Evolutionary conservation across 2,797 vertebrate species (phyloP).

Genomic region (Crocidura indochinensis): DNA sequence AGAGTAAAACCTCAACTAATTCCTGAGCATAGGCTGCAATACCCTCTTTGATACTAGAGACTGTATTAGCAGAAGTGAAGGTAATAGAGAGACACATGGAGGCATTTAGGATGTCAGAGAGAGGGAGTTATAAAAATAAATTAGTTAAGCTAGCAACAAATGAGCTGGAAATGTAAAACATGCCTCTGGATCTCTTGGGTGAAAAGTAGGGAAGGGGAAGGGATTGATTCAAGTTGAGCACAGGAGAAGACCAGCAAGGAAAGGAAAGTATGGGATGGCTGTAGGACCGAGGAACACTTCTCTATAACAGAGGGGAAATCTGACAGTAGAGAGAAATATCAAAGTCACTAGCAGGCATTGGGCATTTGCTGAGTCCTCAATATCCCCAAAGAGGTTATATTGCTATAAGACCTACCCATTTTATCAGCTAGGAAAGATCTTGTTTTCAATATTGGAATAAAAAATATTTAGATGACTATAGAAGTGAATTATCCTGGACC

Average conservation of each 20-base stretch:
- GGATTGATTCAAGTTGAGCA: slow-evolving; percentile 48
- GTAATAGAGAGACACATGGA: slow-evolving; percentile 80
- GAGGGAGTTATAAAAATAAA: slow-evolving; percentile 82
- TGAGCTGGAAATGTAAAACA: slow-evolving; percentile 85
- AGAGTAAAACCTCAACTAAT: slow-evolving; percentile 75
- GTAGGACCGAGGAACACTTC: not conserved
- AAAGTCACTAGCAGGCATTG: not conserved
- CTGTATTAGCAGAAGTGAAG: slow-evolving; percentile 59
- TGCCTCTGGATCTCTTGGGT: slow-evolving; percentile 73
- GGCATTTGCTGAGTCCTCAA: not conserved
- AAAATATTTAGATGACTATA: too few relatives aligned
- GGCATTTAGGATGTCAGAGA: slow-evolving; percentile 82
- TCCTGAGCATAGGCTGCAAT: slow-evolving; percentile 56
- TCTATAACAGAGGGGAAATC: not conserved
- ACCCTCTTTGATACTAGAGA: slow-evolving; percentile 76
- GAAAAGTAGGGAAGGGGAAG: slow-evolving; percentile 66
- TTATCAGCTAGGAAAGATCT: not conserved
- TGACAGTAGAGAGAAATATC: not conserved
- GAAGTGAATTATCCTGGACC: too few relatives aligned
- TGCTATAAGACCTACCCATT: not conserved
- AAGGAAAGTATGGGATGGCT: not conserved
- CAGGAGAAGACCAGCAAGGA: not conserved
- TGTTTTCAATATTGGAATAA: too few relatives aligned
- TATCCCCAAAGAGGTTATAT: not conserved
- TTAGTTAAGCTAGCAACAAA: slow-evolving; percentile 84